Conservation (phyloP, 2,888 invertebrate genomes). For the Neoitamus cyanurus region DNA sequence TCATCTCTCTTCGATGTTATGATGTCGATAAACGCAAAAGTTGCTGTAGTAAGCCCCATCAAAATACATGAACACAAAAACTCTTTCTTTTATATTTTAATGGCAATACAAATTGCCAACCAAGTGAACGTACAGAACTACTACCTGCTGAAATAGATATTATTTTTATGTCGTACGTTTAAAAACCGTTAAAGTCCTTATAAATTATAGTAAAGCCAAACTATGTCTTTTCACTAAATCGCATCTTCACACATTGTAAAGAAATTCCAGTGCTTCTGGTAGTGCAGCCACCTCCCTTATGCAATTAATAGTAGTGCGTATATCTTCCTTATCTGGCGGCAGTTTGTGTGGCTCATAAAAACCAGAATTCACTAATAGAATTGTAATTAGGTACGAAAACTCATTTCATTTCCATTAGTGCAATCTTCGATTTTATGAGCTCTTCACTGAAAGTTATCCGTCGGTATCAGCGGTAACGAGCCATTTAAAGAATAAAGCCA, state of each 20-base stretch:
- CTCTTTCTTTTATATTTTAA: too few relatives aligned
- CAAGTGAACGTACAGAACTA: too few relatives aligned
- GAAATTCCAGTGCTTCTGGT: not conserved
- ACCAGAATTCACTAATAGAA: not conserved
- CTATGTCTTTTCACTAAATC: not conserved
- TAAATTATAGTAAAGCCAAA: too few relatives aligned
- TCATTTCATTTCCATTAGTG: conserved; percentile 5
- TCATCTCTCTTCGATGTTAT: too few relatives aligned
- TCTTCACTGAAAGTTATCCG: not conserved
- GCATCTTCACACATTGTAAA: not conserved
- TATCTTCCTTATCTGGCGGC: not conserved
- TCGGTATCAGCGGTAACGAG: not conserved
- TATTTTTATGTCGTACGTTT: too few relatives aligned
- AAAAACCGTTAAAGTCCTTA: too few relatives aligned
- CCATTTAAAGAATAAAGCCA: not conserved
- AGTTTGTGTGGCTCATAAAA: not conserved
- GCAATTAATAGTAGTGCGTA: not conserved
- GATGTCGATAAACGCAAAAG: too few relatives aligned
- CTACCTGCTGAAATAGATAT: too few relatives aligned
- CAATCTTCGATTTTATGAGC: not conserved
- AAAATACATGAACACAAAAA: too few relatives aligned
- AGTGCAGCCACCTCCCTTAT: not conserved
- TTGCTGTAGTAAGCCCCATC: too few relatives aligned
- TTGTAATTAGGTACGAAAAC: conserved; percentile 5
- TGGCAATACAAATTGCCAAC: too few relatives aligned